phyloP scores from a whole-genome alignment of 1,140 invertebrate species.

The Procambarus clarkii region DNA sequence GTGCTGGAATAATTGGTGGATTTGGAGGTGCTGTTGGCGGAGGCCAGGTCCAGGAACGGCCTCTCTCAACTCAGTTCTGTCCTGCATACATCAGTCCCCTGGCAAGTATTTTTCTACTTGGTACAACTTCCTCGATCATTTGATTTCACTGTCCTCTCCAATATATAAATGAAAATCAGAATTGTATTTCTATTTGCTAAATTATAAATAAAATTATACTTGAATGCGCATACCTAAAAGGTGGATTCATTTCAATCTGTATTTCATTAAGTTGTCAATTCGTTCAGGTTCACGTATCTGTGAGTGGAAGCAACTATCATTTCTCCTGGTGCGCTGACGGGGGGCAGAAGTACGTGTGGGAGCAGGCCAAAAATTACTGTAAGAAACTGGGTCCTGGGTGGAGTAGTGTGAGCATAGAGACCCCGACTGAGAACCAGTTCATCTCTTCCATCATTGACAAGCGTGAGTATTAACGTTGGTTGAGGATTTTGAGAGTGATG shows the following conservation, averaged over 20 bases:
- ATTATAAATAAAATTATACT: too few relatives aligned
- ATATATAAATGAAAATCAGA: too few relatives aligned
- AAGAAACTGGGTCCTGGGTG: not conserved
- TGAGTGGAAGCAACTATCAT: not conserved
- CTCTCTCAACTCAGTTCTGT: not conserved
- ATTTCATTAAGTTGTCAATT: too few relatives aligned
- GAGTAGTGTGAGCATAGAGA: not conserved
- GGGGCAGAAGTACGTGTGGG: not conserved
- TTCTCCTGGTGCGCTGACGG: constrained; percentile 29
- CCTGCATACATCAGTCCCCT: not conserved
- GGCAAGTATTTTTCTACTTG: not conserved
- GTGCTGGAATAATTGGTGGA: not conserved
- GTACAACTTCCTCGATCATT: too few relatives aligned
- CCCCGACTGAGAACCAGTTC: not conserved
- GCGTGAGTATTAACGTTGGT: not conserved
- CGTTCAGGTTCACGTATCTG: not conserved
- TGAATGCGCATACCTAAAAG: too few relatives aligned
- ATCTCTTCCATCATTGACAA: not conserved
- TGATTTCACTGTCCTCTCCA: too few relatives aligned
- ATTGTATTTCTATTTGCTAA: too few relatives aligned
- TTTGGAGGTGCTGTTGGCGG: too few relatives aligned
- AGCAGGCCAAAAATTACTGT: constrained; percentile 1
- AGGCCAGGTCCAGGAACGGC: too few relatives aligned
- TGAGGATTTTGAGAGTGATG: not conserved
- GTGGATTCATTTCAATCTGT: too few relatives aligned